phyloP scores from a whole-genome alignment of 2,797 vertebrate species.

The Rhabdomys pumilio region DNA sequence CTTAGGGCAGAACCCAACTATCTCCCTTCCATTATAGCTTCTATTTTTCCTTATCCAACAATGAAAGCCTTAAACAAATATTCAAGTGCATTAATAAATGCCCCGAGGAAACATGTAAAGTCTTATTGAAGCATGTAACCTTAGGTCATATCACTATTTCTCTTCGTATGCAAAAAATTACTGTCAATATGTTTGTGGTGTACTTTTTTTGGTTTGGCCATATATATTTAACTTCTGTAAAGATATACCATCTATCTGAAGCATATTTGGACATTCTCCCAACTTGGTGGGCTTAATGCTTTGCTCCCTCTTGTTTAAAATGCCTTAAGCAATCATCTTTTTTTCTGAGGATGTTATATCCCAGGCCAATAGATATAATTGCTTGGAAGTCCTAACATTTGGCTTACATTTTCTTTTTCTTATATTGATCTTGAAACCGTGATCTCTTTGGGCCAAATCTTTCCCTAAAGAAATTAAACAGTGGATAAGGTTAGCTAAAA shows the following conservation, averaged over 20 bases:
- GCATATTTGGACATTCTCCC: constrained; percentile 45
- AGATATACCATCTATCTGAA: constrained; percentile 38
- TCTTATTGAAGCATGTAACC: constrained; percentile 18
- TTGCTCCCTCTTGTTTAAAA: constrained; percentile 68
- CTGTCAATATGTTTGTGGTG: constrained; percentile 30
- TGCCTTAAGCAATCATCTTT: constrained; percentile 74
- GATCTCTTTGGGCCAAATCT: constrained; percentile 49
- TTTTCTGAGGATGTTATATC: constrained; percentile 29
- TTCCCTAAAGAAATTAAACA: constrained; percentile 75
- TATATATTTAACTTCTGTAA: constrained; percentile 46
- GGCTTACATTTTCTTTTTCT: constrained; percentile 75
- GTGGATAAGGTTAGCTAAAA: constrained; percentile 66
- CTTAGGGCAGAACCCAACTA: neutral
- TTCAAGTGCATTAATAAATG: constrained; percentile 5
- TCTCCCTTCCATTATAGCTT: neutral
- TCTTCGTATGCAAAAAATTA: constrained; percentile 54
- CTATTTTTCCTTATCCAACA: neutral
- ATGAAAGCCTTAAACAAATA: constrained; percentile 62
- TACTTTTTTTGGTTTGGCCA: constrained; percentile 30
- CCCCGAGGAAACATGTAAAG: neutral
- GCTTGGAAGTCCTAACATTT: constrained; percentile 67
- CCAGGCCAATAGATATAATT: constrained; percentile 59
- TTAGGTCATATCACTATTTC: neutral
- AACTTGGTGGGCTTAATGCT: constrained; percentile 62
- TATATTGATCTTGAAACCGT: constrained; percentile 68